Base-by-base conservation (phyloP, 2,113 vertebrate species). In the Axis porcinus region DNA sequence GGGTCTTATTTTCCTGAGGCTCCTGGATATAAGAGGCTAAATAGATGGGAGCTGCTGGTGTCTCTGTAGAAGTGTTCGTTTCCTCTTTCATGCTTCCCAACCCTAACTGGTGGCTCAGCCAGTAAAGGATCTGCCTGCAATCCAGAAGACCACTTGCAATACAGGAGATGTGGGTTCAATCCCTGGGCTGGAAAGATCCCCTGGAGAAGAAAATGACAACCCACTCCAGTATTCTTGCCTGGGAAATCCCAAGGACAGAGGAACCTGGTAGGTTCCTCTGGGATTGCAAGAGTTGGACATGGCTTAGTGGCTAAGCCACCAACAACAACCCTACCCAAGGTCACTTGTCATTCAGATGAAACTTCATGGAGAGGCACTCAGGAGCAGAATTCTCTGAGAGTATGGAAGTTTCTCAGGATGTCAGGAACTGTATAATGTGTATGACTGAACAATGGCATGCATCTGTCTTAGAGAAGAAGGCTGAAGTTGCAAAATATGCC, bases 11-110 rank as follows among this genome's bases (percentile, higher is more conserved):
- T 88, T 50, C 54, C 23, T 95, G 74, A 94, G 58, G 4, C n/a
- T 91, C 11, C n/a, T 85, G 40, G 21, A 87, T 81, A 60, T 28
- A 64, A 95, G 57, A 82, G 7, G 1, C 36, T 89, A 40, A 95
- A 90, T 54, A 47, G 33, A 86, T 82, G 25, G 19, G 19, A 91
- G 52, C 88, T 97, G 86, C 57, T 45, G 15, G 11, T 70, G 25
- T 95, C 89, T 97, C 95, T 50, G 12, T 79, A 92, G 58, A 96
- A 89, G 15, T 64, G 6, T 6, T 60, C 76, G 33, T 45, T 96
- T 97, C 36, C 57, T 95, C 97, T 97, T 95, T 33, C 93, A 93
- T 60, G 54, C 45, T 87, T 78, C 57, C 45, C 79, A 70, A 27
- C 19, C 30, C 86, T 36, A 60, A 76, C 23, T 43, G 70, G 23